Percentiles rank a stretch among this genome's conserved stretches.
phyloP scores from a whole-genome alignment of 2,113 vertebrate species.

The Fulica atra region DNA sequence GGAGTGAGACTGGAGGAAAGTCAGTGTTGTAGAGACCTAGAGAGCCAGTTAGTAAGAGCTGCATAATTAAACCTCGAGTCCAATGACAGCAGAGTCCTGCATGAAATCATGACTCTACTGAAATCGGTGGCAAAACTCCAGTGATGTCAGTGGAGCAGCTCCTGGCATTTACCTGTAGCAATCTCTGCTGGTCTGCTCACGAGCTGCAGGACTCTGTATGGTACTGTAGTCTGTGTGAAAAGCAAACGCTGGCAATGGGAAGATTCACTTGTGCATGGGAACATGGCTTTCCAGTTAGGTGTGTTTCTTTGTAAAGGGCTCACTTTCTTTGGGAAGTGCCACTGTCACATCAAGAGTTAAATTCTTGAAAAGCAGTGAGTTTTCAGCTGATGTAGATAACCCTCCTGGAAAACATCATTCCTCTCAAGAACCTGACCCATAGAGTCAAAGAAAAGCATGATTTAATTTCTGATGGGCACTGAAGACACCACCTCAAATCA shows the following conservation, averaged over 20 bases:
- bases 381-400: background rate
- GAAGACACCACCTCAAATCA: background rate
- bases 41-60: background rate
- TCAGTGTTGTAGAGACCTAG: background rate
- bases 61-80: background rate
- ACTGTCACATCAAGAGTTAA: background rate
- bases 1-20: background rate
- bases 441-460: background rate
- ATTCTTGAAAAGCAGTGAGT: background rate
- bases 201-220: background rate
- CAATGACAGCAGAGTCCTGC: background rate
- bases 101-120: constrained; percentile 8
- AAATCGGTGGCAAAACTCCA: constrained; percentile 21
- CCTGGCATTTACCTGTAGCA: background rate
- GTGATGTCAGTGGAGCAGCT: constrained; percentile 4
- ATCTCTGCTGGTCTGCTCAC: background rate
- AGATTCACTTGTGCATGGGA: background rate
- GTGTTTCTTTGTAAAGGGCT: background rate
- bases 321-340: background rate
- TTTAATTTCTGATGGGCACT: background rate
- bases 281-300: background rate
- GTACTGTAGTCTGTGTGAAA: background rate
- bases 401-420: background rate
- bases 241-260: background rate
- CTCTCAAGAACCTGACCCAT: background rate